A percentile compares a stretch with the other conserved stretches of the same genome.
These are phyloP conservation scores for Meiosimyza decipiens DNA, from an alignment of 2,888 invertebrate species.

Conservation along the genomic window DNA sequence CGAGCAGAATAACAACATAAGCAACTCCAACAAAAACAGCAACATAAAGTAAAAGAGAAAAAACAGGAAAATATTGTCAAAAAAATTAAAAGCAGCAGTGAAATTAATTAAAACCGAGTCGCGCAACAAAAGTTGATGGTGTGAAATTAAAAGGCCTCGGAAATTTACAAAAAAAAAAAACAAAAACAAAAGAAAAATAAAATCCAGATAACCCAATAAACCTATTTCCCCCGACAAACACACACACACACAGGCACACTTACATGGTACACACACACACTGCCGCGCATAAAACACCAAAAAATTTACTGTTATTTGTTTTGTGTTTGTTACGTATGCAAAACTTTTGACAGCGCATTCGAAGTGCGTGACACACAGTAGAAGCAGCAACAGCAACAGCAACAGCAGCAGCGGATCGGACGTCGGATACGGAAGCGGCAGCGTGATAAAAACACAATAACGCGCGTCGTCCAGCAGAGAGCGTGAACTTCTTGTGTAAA, in stretches of 20 bases:
- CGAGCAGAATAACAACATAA: not conserved
- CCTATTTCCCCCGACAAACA: not conserved
- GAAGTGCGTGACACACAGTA: too few species aligned
- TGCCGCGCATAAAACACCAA: slow-evolving; percentile 2
- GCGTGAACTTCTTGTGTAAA: too few species aligned
- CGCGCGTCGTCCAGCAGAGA: too few species aligned
- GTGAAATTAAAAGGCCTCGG: slow-evolving; percentile 47
- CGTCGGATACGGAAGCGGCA: too few species aligned
- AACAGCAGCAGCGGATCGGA: too few species aligned
- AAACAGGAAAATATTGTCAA: slow-evolving; percentile 21
- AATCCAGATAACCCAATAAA: slow-evolving; percentile 29
- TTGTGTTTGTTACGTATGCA: slow-evolving; percentile 9
- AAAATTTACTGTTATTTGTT: not conserved
- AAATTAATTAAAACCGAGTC: slow-evolving; percentile 33
- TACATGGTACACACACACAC: slow-evolving; percentile 1
- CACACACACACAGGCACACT: slow-evolving; percentile 19
- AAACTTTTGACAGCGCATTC: not conserved
- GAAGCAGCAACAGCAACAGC: too few species aligned
- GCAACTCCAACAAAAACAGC: slow-evolving; percentile 16
- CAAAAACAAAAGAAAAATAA: slow-evolving; percentile 13
- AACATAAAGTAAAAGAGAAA: slow-evolving; percentile 6
- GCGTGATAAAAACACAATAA: too few species aligned
- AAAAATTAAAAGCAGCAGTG: slow-evolving; percentile 33
- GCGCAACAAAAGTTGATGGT: slow-evolving; percentile 41
- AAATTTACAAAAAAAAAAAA: slow-evolving; percentile 33